These are phyloP conservation scores for Drosophila suboccidentalis DNA, from an alignment of 2,888 invertebrate genomes.

Conservation along the genomic window DNA sequence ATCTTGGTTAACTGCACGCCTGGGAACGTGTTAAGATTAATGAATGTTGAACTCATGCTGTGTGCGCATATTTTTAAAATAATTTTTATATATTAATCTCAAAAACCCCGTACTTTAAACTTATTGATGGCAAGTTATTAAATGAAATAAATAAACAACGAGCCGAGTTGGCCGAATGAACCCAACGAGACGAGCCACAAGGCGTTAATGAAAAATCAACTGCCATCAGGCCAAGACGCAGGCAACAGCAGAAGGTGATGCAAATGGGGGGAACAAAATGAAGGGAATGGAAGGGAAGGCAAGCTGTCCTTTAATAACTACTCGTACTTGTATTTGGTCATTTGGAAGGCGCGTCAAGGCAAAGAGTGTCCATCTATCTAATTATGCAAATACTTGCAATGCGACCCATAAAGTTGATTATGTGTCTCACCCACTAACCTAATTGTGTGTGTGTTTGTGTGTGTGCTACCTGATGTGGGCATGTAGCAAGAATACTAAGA, in stretches of 20 bases:
- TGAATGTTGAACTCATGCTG: slow-evolving; percentile 37
- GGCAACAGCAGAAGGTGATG: slow-evolving; percentile 5
- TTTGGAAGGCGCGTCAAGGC: slow-evolving; percentile 54
- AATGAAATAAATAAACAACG: slow-evolving; percentile 52
- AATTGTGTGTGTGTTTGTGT: slow-evolving; percentile 51
- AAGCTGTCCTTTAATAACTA: slow-evolving; percentile 44
- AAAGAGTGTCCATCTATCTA: slow-evolving; percentile 58
- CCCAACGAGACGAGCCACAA: slow-evolving; percentile 38
- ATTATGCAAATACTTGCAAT: slow-evolving; percentile 67
- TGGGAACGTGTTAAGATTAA: slow-evolving; percentile 59
- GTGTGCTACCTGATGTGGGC: slow-evolving; percentile 44
- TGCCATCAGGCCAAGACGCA: slow-evolving; percentile 35
- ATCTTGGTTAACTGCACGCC: slow-evolving; percentile 38
- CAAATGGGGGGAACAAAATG: not conserved
- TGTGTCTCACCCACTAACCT: slow-evolving; percentile 79
- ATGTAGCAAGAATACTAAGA: slow-evolving; percentile 28
- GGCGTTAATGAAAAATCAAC: slow-evolving; percentile 73
- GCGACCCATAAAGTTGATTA: slow-evolving; percentile 78
- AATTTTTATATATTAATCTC: slow-evolving; percentile 54
- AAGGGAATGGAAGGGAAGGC: not conserved
- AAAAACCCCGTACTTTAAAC: slow-evolving; percentile 23
- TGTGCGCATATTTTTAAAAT: slow-evolving; percentile 28
- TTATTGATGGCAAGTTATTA: slow-evolving; percentile 70
- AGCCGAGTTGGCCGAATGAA: slow-evolving; percentile 23
- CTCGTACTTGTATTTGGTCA: slow-evolving; percentile 56